Evolutionary conservation across 2,113 vertebrate genomes (phyloP).

Genomic region (Clupea harengus): DNA sequence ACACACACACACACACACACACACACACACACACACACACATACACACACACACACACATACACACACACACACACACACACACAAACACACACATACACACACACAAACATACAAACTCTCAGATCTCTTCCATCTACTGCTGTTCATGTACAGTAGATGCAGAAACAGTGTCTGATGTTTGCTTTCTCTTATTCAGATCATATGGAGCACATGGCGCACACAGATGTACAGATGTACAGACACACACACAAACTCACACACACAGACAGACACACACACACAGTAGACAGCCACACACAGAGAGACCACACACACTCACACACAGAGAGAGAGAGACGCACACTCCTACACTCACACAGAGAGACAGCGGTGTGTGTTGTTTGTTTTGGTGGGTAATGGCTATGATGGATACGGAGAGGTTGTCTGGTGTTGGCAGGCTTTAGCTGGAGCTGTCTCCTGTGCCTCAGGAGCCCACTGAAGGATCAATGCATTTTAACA

Average conservation of each 20-base stretch:
- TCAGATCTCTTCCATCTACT: neutral
- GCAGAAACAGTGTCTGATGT: neutral
- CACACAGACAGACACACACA: neutral
- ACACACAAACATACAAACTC: neutral
- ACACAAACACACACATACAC: neutral
- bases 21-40: neutral
- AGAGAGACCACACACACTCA: constrained; percentile 11
- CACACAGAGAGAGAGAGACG: neutral
- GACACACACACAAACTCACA: neutral
- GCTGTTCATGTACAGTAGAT: neutral
- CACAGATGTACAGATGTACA: neutral
- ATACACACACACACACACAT: neutral
- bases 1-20: neutral
- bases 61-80: neutral
- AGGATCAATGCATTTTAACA: constrained; percentile 5
- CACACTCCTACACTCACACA: too few relatives aligned
- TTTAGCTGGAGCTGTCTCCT: neutral
- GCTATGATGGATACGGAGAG: neutral
- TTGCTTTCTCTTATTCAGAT: neutral
- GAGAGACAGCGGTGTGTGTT: neutral
- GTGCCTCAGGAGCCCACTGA: neutral
- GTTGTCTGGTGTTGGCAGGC: neutral
- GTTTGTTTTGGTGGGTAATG: neutral
- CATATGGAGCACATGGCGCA: neutral
- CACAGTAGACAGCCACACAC: constrained; percentile 23